These are phyloP conservation scores for Unio pictorum DNA, from an alignment of 2,888 invertebrate genomes.

Conservation along the genomic window DNA sequence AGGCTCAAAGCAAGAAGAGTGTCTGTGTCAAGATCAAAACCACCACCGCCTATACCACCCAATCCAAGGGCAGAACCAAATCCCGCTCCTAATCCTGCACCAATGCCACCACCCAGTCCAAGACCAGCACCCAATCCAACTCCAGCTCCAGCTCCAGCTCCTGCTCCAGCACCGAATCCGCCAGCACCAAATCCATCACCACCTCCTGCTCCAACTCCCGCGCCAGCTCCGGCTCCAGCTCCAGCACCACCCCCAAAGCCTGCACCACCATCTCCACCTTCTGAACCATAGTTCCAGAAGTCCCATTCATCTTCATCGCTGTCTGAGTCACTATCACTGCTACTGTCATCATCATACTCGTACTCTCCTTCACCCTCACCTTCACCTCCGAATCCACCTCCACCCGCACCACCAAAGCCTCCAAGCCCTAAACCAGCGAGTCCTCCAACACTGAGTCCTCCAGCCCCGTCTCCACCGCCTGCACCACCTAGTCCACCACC, in stretches of 20 bases:
- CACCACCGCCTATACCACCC: background rate
- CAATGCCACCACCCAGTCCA: constrained; percentile 1
- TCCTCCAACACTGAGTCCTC: no score
- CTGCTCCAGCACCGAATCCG: background rate
- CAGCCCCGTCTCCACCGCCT: no score
- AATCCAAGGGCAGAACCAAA: background rate
- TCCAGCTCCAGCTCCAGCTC: constrained; percentile 1
- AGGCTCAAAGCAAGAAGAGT: no score
- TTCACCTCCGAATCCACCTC: background rate
- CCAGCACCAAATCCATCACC: background rate
- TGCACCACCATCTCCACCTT: background rate
- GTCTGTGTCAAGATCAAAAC: background rate
- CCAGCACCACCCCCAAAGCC: background rate
- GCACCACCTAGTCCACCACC: no score
- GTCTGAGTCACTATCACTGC: no score
- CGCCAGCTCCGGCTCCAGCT: background rate
- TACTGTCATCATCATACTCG: no score
- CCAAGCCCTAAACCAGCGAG: no score
- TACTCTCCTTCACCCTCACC: no score
- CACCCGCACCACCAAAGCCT: background rate
- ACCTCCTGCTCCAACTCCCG: background rate
- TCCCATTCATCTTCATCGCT: no score
- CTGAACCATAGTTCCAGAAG: background rate
- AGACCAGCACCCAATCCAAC: background rate
- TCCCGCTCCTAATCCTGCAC: background rate